These are phyloP conservation scores for Rhamphomyia laevipes DNA, from an alignment of 2,888 invertebrate genomes.

Conservation along the genomic window DNA sequence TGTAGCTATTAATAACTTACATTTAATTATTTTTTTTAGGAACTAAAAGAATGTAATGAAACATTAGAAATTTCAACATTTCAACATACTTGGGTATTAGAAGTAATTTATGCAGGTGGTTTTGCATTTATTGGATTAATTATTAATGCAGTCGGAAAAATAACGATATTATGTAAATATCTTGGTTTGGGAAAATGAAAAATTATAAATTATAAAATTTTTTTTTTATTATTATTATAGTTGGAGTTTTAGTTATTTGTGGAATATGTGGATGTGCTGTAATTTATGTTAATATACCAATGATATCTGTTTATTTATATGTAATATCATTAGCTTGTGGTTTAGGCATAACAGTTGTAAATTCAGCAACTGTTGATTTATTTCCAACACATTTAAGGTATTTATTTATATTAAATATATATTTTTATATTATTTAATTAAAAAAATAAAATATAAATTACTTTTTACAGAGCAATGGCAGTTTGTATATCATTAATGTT, in stretches of 20 bases:
- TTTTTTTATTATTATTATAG: constrained; percentile 12
- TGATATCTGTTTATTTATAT: constrained; percentile 24
- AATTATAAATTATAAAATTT: neutral
- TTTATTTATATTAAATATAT: neutral
- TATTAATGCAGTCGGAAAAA: constrained; percentile 25
- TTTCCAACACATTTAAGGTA: constrained; percentile 32
- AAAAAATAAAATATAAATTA: neutral
- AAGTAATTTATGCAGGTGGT: constrained; percentile 24
- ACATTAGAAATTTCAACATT: constrained; percentile 26
- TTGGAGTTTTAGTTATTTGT: constrained; percentile 20
- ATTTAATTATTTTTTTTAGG: neutral
- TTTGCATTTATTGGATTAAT: constrained; percentile 26
- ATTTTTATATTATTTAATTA: neutral
- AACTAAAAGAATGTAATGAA: constrained; percentile 17
- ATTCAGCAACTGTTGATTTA: constrained; percentile 29
- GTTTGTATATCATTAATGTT: constrained; percentile 42
- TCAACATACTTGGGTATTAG: constrained; percentile 24
- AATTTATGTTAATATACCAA: constrained; percentile 20
- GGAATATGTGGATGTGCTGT: constrained; percentile 22
- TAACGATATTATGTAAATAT: constrained; percentile 24
- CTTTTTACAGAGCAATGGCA: constrained; percentile 39
- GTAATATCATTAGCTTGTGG: constrained; percentile 23
- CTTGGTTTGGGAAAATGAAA: neutral
- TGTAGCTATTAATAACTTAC: too few relatives aligned
- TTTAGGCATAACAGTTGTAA: constrained; percentile 27